phyloP scores from a whole-genome alignment of 2,888 invertebrate genomes.

The Leptinotarsa peninsularis region DNA sequence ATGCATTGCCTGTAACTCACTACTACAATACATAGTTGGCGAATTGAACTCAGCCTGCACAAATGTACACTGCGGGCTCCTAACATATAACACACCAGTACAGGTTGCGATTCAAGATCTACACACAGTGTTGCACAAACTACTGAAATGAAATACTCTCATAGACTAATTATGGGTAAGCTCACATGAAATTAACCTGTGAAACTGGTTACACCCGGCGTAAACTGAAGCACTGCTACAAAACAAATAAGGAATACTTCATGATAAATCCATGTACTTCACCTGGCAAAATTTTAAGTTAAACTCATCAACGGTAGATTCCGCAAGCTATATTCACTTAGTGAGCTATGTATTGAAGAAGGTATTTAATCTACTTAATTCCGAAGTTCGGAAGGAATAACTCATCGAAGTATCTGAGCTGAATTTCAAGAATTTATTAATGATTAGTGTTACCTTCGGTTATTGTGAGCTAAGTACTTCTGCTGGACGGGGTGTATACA shows the following conservation, averaged over 20 bases:
- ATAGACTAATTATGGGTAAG: background rate
- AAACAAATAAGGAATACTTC: background rate
- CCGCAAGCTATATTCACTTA: slow-evolving; percentile 6
- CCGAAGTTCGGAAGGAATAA: background rate
- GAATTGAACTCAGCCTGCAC: no score
- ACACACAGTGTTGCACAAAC: background rate
- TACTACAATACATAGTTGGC: no score
- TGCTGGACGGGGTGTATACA: no score
- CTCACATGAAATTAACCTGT: background rate
- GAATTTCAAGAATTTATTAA: slow-evolving; percentile 6
- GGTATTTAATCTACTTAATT: slow-evolving; percentile 10
- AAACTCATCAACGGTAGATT: slow-evolving; percentile 1
- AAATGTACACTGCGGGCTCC: no score
- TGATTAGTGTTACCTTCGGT: background rate
- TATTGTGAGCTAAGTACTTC: no score
- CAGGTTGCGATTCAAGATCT: no score
- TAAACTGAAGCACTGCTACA: background rate
- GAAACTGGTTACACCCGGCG: background rate
- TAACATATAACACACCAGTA: no score
- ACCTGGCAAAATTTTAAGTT: slow-evolving; percentile 6
- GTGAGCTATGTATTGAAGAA: background rate
- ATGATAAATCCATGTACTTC: background rate
- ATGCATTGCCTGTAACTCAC: no score
- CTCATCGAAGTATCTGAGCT: background rate
- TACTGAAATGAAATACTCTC: slow-evolving; percentile 4